phyloP scores from a whole-genome alignment of 2,888 invertebrate species.

The Colostygia pectinataria region DNA sequence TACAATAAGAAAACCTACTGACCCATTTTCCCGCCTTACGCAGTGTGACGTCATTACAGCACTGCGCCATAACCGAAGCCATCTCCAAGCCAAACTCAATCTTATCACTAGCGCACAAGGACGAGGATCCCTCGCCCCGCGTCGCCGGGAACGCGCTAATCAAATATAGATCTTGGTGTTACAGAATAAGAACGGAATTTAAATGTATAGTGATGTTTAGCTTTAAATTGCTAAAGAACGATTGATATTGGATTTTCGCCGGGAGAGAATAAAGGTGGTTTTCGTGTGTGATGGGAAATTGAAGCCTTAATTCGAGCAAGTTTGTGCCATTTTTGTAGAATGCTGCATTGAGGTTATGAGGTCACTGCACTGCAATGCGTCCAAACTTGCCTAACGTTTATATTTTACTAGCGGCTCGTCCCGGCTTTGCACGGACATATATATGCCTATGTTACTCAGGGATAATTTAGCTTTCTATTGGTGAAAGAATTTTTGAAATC shows the following conservation, averaged over 20 bases:
- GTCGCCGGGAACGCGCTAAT: not conserved
- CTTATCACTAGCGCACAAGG: conserved; percentile 36
- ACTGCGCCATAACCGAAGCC: conserved; percentile 56
- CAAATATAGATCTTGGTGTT: conserved; percentile 4
- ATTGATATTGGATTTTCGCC: not conserved
- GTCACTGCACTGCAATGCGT: conserved; percentile 40
- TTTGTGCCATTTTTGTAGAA: conserved; percentile 29
- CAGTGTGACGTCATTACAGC: conserved; percentile 69
- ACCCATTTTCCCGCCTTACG: conserved; percentile 61
- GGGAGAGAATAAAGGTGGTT: not conserved
- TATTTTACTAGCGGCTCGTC: too few relatives aligned
- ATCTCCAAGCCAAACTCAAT: conserved; percentile 41
- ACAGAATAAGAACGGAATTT: not conserved
- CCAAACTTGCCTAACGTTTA: conserved; percentile 7
- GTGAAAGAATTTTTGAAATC: too few relatives aligned
- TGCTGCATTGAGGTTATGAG: conserved; percentile 31
- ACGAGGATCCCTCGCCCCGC: not conserved
- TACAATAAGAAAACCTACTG: conserved; percentile 54
- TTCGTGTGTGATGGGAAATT: not conserved
- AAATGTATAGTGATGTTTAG: not conserved
- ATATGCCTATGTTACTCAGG: too few relatives aligned
- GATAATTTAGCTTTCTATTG: too few relatives aligned
- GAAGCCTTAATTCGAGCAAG: conserved; percentile 9
- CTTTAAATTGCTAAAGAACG: not conserved
- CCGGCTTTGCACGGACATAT: too few relatives aligned